Base-by-base conservation (phyloP, 2,797 vertebrate species). In the Phataginus tricuspis region DNA sequence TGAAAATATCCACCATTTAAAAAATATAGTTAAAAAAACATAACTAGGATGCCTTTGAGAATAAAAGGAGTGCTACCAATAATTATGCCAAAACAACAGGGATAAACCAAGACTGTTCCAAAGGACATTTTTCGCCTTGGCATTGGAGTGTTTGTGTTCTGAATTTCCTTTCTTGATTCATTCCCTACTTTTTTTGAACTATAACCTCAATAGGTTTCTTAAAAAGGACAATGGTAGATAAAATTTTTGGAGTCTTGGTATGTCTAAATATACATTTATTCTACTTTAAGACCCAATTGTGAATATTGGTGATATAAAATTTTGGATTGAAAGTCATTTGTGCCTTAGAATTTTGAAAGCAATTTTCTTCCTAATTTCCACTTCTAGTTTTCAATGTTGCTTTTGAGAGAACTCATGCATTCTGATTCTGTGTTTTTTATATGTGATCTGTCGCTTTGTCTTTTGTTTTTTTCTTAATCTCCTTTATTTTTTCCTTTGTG, bases 311-410 rank as follows among this genome's bases (percentile, higher is more conserved):
- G 83, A 84, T 45, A 53, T 72, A 79, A 80, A 86, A 63, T 72
- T 51, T 75, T 53, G 49, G 3, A 5, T 29, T 82, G 53, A 84
- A 85, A 72, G 31, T 84, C 42, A 77, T 79, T 87, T 96, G 42
- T 57, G n/a, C 21, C 21, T 84, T 84, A 63, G 77, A 86, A 74
- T 68, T 92, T 74, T 92, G 37, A 87, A 90, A 95, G 25, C 9
- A 72, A 11, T 51, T 92, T 93, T 91, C 6, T 12, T 45, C 45
- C 45, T 45, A 45, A 45, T 45, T 77, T 23, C 15, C 5, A 83
- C 42, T 83, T 78, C 51, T 68, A 68, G 16, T 87, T 93, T 63
- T 10, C 6, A 72, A 6, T 31, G 3, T 69, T 91, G 6, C n/a
- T 92, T 95, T 79, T 94, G 59, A 71, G 39, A 87, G 90, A 57